These are phyloP conservation scores for Drosophila suzukii DNA, from an alignment of 1,140 invertebrate species.

Conservation along the genomic window DNA sequence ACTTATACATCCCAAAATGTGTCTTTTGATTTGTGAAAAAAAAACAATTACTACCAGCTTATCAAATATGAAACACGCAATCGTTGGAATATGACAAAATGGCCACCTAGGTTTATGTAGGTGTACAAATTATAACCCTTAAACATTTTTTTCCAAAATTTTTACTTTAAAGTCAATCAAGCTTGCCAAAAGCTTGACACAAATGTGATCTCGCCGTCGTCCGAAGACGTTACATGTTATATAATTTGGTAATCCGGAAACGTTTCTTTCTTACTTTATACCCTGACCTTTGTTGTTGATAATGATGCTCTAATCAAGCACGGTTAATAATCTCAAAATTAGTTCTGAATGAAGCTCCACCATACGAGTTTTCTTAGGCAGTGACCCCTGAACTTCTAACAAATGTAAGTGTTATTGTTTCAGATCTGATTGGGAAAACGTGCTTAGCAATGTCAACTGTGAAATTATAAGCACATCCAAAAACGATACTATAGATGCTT, in stretches of 20 bases:
- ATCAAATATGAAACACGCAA: neutral
- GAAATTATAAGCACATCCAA: conserved; percentile 97
- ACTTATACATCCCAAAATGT: neutral
- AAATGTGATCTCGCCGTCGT: too few relatives aligned
- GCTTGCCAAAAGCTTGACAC: too few relatives aligned
- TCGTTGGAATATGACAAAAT: neutral
- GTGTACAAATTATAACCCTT: too few relatives aligned
- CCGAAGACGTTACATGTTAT: too few relatives aligned
- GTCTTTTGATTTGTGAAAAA: too few relatives aligned
- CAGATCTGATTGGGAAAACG: conserved; percentile 93
- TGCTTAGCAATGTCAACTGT: conserved; percentile 96
- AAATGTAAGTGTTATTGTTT: conserved; percentile 75
- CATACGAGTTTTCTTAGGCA: neutral
- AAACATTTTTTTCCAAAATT: too few relatives aligned
- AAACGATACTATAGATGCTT: conserved; percentile 97
- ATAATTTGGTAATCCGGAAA: neutral
- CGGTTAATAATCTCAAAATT: neutral
- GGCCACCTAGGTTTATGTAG: too few relatives aligned
- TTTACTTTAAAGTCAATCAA: too few relatives aligned
- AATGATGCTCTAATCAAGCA: neutral
- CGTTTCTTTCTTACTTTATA: neutral
- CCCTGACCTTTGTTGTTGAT: neutral
- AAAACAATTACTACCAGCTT: neutral
- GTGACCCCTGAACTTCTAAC: neutral
- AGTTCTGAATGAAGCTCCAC: neutral